Base-by-base conservation (phyloP, 1,140 invertebrate species). In the Cydia fagiglandana region DNA sequence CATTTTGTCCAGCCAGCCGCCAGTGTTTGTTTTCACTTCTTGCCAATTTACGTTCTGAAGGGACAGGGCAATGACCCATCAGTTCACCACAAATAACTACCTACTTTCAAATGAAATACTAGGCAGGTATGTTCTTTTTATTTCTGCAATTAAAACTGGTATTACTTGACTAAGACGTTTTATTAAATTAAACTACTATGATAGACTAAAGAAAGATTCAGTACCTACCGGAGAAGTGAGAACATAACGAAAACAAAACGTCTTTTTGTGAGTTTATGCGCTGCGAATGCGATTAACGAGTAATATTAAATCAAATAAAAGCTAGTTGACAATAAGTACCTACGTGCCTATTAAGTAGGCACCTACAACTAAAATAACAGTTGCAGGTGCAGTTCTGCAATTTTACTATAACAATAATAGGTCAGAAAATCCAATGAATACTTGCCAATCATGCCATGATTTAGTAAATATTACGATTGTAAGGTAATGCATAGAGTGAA, bases 361-460 rank as follows among this genome's bases (percentile, higher is more conserved):
- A n/a, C n/a, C n/a, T n/a, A n/a, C n/a, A 61, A 61, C 56, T 61
- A 61, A 24, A 50, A 50, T 50, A 50, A 50, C 47, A 61, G 17
- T 9, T 17, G 17, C 56, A 61, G 56, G 56, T 61, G 56, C 56
- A 61, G 6, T 24, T 61, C 24, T 61, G 56, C 56, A 61, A 24
- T 47, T 47, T 47, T 13, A 4, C 45, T 47, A 47, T 61, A 61
- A 61, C 56, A 61, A 61, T 56, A 56, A 56, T 61, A 61, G 56
- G 2, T 17, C 53, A 9, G 17, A 20, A 56, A 50, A 50, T 50
- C 15, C 3, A 50, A 56, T 56, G 7, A 56, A 17, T 20, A 56
- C 17, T 56, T 24, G 56, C 56, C 20, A 61, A 61, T 61, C 56
- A 61, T 17, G 17, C 56, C 2, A 20, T 24, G 56, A 20, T 61